phyloP scores from a whole-genome alignment of 2,888 invertebrate genomes.

The Teleiodes luculella region DNA sequence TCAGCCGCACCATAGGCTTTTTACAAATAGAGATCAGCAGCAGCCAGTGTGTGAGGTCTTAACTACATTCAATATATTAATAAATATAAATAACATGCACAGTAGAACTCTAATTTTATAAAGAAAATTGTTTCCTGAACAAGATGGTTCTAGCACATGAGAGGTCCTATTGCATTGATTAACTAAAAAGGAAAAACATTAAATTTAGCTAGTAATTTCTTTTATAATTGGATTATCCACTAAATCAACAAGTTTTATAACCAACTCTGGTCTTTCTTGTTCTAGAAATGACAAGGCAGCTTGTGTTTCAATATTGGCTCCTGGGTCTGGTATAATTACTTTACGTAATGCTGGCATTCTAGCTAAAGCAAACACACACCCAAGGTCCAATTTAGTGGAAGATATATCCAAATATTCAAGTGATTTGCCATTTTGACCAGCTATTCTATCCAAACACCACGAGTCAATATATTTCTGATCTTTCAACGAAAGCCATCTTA shows the following conservation, averaged over 20 bases:
- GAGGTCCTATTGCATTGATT: no score
- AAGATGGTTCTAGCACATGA: no score
- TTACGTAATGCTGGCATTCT: slow-evolving; percentile 82
- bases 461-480: slow-evolving; percentile 88
- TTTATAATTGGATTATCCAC: neutral
- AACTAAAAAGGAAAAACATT: no score
- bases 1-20: no score
- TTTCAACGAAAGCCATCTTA: slow-evolving; percentile 87
- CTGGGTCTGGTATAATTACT: slow-evolving; percentile 77
- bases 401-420: slow-evolving; percentile 90
- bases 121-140: no score
- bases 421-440: slow-evolving; percentile 78
- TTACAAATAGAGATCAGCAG: no score
- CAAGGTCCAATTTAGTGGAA: slow-evolving; percentile 85
- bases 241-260: neutral
- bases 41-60: no score
- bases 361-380: slow-evolving; percentile 84
- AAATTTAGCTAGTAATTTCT: neutral
- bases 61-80: no score
- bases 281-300: slow-evolving; percentile 79
- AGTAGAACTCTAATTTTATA: no score
- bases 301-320: slow-evolving; percentile 65
- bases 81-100: no score
- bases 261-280: neutral
- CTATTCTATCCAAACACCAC: slow-evolving; percentile 89